phyloP scores from a whole-genome alignment of 1,140 invertebrate species.

The Drosophila carrolli region DNA sequence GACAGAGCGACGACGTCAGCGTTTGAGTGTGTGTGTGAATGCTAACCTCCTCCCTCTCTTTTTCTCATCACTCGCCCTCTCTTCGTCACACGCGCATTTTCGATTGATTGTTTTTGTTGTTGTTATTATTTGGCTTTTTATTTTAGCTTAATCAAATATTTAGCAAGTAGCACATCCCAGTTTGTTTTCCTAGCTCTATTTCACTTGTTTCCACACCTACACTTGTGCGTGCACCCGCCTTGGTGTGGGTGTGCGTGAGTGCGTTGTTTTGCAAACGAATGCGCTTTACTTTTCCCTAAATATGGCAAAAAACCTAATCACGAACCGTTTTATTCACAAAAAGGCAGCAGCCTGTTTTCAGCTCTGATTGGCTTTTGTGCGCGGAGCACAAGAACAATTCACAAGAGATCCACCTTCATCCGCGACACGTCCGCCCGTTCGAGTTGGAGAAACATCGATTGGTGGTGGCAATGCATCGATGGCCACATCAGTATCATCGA shows the following conservation, averaged over 20 bases:
- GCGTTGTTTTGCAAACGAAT: conserved; percentile 3
- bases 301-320: not conserved
- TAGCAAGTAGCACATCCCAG: conserved; percentile 31
- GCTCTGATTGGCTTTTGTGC: conserved; percentile 1
- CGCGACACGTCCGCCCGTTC: conserved; percentile 17
- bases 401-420: conserved; percentile 11
- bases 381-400: conserved; percentile 17
- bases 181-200: conserved; percentile 14
- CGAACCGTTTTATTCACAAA: conserved; percentile 24
- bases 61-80: conserved; percentile 7
- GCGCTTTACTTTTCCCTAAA: not conserved
- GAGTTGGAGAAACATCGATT: not conserved
- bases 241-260: conserved; percentile 9
- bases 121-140: conserved; percentile 54
- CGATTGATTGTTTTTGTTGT: conserved; percentile 66
- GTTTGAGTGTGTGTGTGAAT: conserved; percentile 12
- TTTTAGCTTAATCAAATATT: conserved; percentile 60
- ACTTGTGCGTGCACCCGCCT: conserved; percentile 9
- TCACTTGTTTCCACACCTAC: conserved; percentile 30
- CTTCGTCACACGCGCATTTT: conserved; percentile 66
- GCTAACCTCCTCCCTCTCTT: conserved; percentile 11
- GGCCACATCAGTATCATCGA: no score
- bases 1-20: conserved; percentile 62
- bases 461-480: no score
- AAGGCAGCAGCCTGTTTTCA: not conserved